These are phyloP conservation scores for Ginglymostoma cirratum DNA, from an alignment of 2,113 vertebrate genomes.

Conservation along the genomic window DNA sequence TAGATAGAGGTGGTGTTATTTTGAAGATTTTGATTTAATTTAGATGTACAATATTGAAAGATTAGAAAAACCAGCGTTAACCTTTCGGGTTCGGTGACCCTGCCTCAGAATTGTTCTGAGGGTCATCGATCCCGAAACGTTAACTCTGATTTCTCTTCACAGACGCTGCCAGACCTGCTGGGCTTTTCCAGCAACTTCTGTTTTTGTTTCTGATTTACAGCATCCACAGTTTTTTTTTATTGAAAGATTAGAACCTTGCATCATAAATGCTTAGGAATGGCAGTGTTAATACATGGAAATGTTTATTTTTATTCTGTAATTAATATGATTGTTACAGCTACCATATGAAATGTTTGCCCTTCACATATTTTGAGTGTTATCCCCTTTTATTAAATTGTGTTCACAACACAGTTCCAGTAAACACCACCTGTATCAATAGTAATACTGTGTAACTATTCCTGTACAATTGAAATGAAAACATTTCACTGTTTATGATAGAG, in stretches of 20 bases:
- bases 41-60: not conserved
- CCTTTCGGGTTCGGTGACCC: too few relatives aligned
- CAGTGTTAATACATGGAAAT: not conserved
- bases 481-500: not conserved
- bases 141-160: too few relatives aligned
- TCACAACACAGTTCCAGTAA: not conserved
- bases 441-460: not conserved
- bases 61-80: not conserved
- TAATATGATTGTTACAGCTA: not conserved
- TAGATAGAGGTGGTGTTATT: not conserved
- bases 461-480: not conserved
- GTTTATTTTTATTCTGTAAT: not conserved
- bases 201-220: too few relatives aligned
- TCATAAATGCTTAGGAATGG: not conserved
- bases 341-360: not conserved
- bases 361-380: not conserved
- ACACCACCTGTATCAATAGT: not conserved
- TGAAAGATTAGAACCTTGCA: too few relatives aligned
- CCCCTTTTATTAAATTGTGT: not conserved
- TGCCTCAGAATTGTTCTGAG: too few relatives aligned
- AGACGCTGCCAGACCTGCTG: too few relatives aligned
- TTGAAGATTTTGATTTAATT: not conserved
- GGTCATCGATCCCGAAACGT: too few relatives aligned
- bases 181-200: too few relatives aligned
- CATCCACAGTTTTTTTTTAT: too few relatives aligned